Evolutionary conservation across 2,113 vertebrate genomes (phyloP), one percentile per base, ranked within the genome.

Genomic region (Channa argus): DNA sequence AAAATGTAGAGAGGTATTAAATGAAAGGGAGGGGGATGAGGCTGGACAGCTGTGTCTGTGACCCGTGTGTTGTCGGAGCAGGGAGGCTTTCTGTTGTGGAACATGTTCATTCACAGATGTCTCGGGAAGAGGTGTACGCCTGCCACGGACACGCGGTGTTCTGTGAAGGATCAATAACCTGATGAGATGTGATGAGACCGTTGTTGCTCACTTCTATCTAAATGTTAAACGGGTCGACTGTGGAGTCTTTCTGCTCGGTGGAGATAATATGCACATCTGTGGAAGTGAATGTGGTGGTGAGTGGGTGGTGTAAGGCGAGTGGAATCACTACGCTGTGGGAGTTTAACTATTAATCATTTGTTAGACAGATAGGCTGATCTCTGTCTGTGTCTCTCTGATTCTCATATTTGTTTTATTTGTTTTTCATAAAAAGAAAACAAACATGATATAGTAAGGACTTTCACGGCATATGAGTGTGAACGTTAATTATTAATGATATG

Each of bases 1-100:
- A 89, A 86, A 90, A 81, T 74, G 65, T 61, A 78, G 62, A 8
- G 6, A 37, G 63, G 86, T 53, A 74, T 83, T 74, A 85, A 82
- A 72, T 63, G 54, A 59, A 12, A 54, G 8, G 49, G 50, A 63
- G 63, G 63, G 61, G 68, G 24, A 6, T 34, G 67, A 14, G 39
- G 79, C 15, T 5, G 66, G 65, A 76, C 36, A 52, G 71, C 56
- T 55, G 67, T 77, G 12, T n/a, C 11, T 1, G 49, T 61, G 84
- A 80, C 76, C 83, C 74, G 15, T 14, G 61, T 70, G 63, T 69
- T 71, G 81, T 85, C 5, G 5, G 55, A 7, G 58, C 58, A 6
- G n/a, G 0, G 45, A 8, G 34, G 45, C 39, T 62, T 52, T 79
- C 59, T 78, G 74, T 70, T 51, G 34, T 39, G 58, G 37, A 7